Percentiles rank a stretch among this genome's conserved stretches.
Conservation (phyloP, 2,113 vertebrate species). For the Lasiurus borealis region DNA sequence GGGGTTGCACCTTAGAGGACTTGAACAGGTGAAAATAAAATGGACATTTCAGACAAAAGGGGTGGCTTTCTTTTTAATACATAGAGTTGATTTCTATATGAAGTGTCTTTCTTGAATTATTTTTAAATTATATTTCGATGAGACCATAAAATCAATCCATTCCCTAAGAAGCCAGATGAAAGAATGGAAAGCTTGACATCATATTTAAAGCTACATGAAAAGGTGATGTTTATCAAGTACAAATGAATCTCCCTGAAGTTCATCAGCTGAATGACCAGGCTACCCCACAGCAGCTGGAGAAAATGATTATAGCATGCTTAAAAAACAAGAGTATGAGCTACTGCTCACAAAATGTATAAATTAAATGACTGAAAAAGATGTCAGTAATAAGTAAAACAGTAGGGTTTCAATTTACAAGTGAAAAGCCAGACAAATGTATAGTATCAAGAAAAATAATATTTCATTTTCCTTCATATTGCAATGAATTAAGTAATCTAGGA, state of each 20-base stretch:
- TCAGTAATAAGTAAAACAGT: constrained; percentile 61
- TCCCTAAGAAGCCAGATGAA: neutral
- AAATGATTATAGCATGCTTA: neutral
- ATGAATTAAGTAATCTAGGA: neutral
- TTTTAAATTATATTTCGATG: neutral
- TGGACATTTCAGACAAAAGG: neutral
- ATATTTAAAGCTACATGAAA: neutral
- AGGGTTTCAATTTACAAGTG: constrained; percentile 47
- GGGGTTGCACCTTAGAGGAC: neutral
- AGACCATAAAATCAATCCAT: neutral
- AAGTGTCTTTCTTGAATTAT: neutral
- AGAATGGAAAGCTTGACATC: neutral
- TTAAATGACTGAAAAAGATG: constrained; percentile 64
- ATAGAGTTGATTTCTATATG: neutral
- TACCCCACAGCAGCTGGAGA: neutral
- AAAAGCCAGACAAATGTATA: constrained; percentile 57
- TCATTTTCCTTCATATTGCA: neutral
- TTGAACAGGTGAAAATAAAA: neutral
- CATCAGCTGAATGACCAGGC: neutral
- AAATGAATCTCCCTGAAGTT: neutral
- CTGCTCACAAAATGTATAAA: constrained; percentile 39
- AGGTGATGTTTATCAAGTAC: neutral
- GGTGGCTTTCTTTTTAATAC: neutral
- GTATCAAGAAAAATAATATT: neutral
- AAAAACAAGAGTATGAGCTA: neutral